Conservation (phyloP, 2,797 vertebrate genomes). For the Sebastes vulpes region DNA sequence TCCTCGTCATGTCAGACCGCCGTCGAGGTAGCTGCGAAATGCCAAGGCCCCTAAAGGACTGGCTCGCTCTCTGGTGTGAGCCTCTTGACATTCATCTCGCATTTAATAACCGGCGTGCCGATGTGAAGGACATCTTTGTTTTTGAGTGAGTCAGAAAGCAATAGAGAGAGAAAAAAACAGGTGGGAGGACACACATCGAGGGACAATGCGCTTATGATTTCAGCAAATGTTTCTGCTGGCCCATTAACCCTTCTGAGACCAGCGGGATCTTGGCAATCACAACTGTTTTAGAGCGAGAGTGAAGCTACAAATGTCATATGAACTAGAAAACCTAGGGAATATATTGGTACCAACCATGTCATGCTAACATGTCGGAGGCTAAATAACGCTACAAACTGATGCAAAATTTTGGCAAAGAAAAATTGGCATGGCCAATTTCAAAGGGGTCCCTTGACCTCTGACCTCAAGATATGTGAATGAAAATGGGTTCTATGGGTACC, state of each 20-base stretch:
- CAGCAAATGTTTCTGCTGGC: slow-evolving; percentile 16
- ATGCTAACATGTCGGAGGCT: too few species aligned
- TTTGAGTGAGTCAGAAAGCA: slow-evolving; percentile 19
- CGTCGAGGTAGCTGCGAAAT: slow-evolving; percentile 57
- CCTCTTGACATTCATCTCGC: slow-evolving; percentile 59
- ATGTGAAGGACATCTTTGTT: slow-evolving; percentile 62
- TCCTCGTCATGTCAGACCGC: slow-evolving; percentile 63
- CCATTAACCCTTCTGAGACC: neutral
- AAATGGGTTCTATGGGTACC: too few species aligned
- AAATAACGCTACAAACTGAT: too few species aligned
- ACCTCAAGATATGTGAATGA: too few species aligned
- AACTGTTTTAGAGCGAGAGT: too few species aligned
- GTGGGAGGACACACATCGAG: slow-evolving; percentile 20
- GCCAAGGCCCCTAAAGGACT: slow-evolving; percentile 59
- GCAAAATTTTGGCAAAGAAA: too few species aligned
- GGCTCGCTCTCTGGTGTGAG: slow-evolving; percentile 21
- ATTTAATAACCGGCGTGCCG: slow-evolving; percentile 55
- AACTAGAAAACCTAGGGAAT: too few species aligned
- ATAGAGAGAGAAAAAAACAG: slow-evolving; percentile 1
- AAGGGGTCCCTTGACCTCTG: too few species aligned
- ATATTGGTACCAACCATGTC: too few species aligned
- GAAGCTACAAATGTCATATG: too few species aligned
- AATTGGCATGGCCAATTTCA: too few species aligned
- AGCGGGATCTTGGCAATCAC: neutral
- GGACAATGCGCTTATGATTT: slow-evolving; percentile 32